Percentiles rank a stretch among this genome's conserved stretches.
These are phyloP conservation scores for Anarsia innoxiella DNA, from an alignment of 2,888 invertebrate genomes.

Conservation along the genomic window DNA sequence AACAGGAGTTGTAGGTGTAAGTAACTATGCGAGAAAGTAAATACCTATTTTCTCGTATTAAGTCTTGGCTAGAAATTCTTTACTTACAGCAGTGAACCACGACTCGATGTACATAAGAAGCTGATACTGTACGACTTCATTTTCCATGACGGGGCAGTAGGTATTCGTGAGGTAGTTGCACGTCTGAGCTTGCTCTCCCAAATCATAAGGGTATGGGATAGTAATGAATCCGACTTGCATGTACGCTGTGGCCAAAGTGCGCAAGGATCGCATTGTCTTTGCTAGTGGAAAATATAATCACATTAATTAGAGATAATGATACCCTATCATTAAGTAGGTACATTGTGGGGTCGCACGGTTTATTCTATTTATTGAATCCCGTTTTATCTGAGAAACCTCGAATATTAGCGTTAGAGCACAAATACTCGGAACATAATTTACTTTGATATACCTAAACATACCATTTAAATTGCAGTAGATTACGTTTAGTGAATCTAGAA, in stretches of 20 bases:
- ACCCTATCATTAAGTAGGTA: background rate
- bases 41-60: no score
- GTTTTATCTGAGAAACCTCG: no score
- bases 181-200: constrained; percentile 23
- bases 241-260: constrained; percentile 21
- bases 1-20: no score
- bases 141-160: constrained; percentile 32
- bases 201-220: constrained; percentile 18
- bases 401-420: no score
- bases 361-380: no score
- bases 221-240: constrained; percentile 13
- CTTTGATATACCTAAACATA: background rate
- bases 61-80: no score
- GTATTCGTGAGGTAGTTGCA: constrained; percentile 40
- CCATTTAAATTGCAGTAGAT: background rate
- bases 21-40: no score
- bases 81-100: constrained; percentile 32
- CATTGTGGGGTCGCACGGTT: background rate
- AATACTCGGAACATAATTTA: no score
- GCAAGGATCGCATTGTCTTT: constrained; percentile 18
- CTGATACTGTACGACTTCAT: constrained; percentile 27
- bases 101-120: constrained; percentile 32
- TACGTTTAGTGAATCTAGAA: background rate
- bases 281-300: constrained; percentile 17
- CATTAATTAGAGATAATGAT: background rate